Conservation (phyloP, 2,113 vertebrate genomes). For the Erythrocebus patas region DNA sequence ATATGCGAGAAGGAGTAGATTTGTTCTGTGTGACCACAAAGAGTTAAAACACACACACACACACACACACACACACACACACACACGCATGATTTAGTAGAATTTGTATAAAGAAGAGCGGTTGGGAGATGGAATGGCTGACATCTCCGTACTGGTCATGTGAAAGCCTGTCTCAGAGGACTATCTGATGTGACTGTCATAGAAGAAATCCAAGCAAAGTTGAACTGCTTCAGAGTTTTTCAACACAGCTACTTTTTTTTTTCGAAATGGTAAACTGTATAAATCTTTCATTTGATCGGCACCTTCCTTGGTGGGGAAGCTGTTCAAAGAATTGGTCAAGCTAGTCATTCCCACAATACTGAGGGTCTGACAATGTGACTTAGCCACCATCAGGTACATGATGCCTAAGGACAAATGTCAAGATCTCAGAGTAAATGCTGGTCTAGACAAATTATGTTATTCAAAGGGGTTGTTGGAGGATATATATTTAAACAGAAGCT, state of each 20-base stretch:
- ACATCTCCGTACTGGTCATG: background rate
- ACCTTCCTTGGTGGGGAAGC: background rate
- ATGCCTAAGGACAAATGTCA: background rate
- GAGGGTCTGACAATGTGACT: background rate
- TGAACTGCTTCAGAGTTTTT: background rate
- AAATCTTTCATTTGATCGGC: background rate
- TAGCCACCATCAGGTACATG: background rate
- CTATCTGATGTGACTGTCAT: background rate
- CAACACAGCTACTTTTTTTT: background rate
- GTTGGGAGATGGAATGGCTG: background rate
- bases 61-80: background rate
- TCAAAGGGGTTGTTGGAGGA: background rate
- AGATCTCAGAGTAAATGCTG: background rate
- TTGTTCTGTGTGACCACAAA: background rate
- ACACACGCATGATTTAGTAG: background rate
- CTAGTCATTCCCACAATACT: background rate
- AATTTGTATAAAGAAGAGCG: background rate
- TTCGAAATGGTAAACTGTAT: background rate
- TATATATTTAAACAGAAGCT: background rate
- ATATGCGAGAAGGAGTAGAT: background rate
- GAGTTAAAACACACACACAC: background rate
- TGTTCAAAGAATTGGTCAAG: background rate
- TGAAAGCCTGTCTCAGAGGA: background rate
- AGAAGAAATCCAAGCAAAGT: background rate
- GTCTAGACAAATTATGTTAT: background rate